Evolutionary conservation across 1,140 invertebrate genomes (phyloP), one percentile per base, ranked within the genome.

Genomic region (Aphaenogaster floridana): DNA sequence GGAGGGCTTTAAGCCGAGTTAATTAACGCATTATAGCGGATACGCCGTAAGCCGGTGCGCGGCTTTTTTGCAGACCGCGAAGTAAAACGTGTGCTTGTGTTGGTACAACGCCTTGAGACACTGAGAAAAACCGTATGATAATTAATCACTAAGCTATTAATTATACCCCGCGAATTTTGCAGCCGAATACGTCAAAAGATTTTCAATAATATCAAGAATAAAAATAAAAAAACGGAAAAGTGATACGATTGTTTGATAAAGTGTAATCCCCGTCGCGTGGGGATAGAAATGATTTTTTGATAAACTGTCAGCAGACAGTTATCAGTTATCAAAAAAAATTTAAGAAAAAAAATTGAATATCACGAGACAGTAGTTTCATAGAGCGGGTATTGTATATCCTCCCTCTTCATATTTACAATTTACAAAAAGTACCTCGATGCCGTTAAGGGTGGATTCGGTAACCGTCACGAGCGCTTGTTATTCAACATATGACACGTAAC

Each of bases 1-100:
- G 79, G 36, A 39, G 50, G 9, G 52, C 79, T 81, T 45, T 81
- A 81, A 81, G 79, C 79, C 79, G 79, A 71, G 79, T 71, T 81
- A 81, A 81, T 81, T 81, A 81, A 81, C 64, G 79, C 66, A 81
- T 81, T 81, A 81, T 71, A 81, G 79, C 79, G 79, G 66, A 71
- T 71, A 54, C 59, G 36, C 79, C 21, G 66, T 71, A 81, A 81
- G 64, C 79, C 79, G 50, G 36, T 52, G 76, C 48, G 36, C 64
- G n/a, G 66, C 21, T 81, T 81, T 81, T 81, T 71, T 81, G 63
- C 52, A n/a, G 28, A 42, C 9, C 13, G 52, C 39, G 4, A 17
- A 3, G 59, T 79, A 79, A 66, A 66, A 66, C 61, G 42, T 50
- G 36, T 2, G 42, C 28, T 78, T 4, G 57, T 48, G 42, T 66